Percentiles rank a stretch among this genome's conserved stretches.
Evolutionary conservation across 2,797 vertebrate species (phyloP).

Genomic region (Ptychobarbus kaznakovi): DNA sequence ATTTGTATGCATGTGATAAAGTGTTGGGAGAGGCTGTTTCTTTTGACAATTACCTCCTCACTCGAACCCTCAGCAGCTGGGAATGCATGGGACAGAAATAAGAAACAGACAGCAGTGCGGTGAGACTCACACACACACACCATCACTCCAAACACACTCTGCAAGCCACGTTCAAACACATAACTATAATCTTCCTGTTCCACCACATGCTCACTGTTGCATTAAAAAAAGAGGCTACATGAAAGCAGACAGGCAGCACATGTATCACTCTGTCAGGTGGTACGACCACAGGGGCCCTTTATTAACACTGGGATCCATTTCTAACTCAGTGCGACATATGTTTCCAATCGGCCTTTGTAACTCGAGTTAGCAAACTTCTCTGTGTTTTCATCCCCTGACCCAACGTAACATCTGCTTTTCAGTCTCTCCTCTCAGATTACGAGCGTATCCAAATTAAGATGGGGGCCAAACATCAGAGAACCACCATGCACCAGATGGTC

Average conservation of each 20-base stretch:
- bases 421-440: constrained; percentile 62
- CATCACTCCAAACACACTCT: constrained; percentile 18
- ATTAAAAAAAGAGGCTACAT: not conserved
- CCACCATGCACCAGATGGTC: constrained; percentile 45
- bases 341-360: constrained; percentile 66
- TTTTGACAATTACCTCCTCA: constrained; percentile 76
- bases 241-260: constrained; percentile 27
- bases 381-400: constrained; percentile 44
- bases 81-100: constrained; percentile 61
- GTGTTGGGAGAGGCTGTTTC: not conserved
- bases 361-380: constrained; percentile 57
- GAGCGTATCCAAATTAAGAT: constrained; percentile 42
- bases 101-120: constrained; percentile 63
- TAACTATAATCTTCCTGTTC: constrained; percentile 9
- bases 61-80: constrained; percentile 70
- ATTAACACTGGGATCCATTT: constrained; percentile 40
- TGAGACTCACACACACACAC: constrained; percentile 45
- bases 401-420: constrained; percentile 67
- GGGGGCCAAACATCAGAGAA: constrained; percentile 41
- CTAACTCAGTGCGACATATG: constrained; percentile 63
- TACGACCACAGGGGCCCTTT: constrained; percentile 23
- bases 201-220: constrained; percentile 7
- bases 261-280: constrained; percentile 46
- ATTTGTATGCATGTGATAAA: constrained; percentile 6
- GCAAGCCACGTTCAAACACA: constrained; percentile 15